These are phyloP conservation scores for Chinchilla lanigera DNA, from an alignment of 2,113 vertebrate species.

Conservation along the genomic window DNA sequence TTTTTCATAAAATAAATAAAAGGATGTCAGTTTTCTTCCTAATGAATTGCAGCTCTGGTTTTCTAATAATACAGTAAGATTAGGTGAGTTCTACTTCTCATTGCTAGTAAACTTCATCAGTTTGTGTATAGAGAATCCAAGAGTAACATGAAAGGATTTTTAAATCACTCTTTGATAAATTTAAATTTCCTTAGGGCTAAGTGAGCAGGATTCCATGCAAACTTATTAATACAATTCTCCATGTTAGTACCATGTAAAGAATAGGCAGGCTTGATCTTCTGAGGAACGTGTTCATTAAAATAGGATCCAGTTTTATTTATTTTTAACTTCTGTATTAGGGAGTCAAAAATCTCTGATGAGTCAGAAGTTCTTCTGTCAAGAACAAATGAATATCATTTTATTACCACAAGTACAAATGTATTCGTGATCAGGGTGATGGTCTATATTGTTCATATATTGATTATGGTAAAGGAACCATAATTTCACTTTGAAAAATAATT, in stretches of 20 bases:
- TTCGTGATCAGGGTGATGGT: constrained; percentile 6
- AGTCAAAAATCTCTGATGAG: not conserved
- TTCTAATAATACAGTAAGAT: not conserved
- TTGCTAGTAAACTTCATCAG: not conserved
- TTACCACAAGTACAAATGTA: constrained; percentile 12
- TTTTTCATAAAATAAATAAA: not conserved
- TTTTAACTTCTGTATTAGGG: constrained; percentile 25
- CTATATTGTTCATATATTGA: constrained; percentile 20
- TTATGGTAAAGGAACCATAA: constrained; percentile 24
- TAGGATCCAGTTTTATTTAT: not conserved
- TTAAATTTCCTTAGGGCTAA: not conserved
- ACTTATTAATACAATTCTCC: not conserved
- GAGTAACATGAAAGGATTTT: not conserved
- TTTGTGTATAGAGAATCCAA: constrained; percentile 7
- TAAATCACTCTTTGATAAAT: not conserved
- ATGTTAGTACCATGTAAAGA: constrained; percentile 20
- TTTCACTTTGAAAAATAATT: not conserved
- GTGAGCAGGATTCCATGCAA: constrained; percentile 4
- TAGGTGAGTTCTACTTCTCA: not conserved
- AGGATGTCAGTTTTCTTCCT: not conserved
- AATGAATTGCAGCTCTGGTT: not conserved
- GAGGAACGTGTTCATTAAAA: not conserved
- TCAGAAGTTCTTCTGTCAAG: not conserved
- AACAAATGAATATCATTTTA: constrained; percentile 27
- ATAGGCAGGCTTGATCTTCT: not conserved